A percentile compares a stretch with the other conserved stretches of the same genome.
Evolutionary conservation across 2,797 vertebrate genomes (phyloP).

Genomic region (Scyliorhinus canicula): DNA sequence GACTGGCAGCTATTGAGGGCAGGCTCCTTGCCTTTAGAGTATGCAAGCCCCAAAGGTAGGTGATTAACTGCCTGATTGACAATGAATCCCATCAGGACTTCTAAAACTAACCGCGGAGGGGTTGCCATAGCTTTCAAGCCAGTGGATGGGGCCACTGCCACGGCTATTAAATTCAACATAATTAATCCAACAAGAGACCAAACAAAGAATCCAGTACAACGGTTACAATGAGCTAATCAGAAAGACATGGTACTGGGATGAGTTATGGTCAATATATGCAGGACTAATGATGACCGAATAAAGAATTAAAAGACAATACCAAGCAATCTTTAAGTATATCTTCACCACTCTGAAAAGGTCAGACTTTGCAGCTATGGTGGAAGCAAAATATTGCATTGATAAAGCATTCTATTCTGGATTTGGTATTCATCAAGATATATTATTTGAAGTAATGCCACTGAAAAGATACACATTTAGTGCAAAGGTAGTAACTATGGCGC

Average conservation of each 20-base stretch:
- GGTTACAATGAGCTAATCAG: background rate
- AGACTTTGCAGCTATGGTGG: background rate
- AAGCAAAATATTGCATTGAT: background rate
- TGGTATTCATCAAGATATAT: background rate
- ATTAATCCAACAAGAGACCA: background rate
- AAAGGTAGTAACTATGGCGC: background rate
- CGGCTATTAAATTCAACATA: no score
- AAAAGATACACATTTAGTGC: conserved; percentile 10
- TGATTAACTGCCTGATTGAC: no score
- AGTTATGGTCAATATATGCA: background rate
- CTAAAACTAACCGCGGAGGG: no score
- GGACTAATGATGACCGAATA: background rate
- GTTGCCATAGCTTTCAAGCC: no score
- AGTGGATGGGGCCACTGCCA: no score
- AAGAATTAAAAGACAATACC: background rate
- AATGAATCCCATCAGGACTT: no score
- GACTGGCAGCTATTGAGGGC: no score
- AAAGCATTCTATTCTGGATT: background rate
- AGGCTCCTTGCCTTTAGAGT: no score
- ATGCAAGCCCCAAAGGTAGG: no score
- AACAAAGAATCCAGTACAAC: background rate
- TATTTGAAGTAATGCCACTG: background rate
- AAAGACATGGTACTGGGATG: background rate
- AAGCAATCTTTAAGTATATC: no score
- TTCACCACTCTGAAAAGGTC: no score